These are phyloP conservation scores for Pharmacophagus antenor DNA, from an alignment of 2,888 invertebrate species.

Conservation along the genomic window DNA sequence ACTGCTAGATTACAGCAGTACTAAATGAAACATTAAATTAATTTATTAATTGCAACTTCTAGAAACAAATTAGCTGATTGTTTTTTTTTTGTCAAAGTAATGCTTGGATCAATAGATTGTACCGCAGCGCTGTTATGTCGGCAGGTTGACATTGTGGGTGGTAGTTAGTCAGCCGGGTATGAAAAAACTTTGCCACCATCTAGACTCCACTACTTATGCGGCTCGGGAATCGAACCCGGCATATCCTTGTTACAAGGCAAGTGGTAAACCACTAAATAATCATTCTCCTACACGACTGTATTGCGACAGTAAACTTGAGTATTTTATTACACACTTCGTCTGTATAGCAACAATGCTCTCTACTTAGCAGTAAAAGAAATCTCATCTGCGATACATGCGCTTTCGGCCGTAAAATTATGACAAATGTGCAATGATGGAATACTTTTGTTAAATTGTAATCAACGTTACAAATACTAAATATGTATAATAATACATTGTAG, in stretches of 20 bases:
- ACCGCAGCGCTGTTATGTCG: too few relatives aligned
- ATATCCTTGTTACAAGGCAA: not conserved
- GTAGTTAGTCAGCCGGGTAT: too few relatives aligned
- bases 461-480: not conserved
- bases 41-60: too few relatives aligned
- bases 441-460: constrained; percentile 13
- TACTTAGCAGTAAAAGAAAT: constrained; percentile 21
- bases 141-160: too few relatives aligned
- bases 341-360: constrained; percentile 21
- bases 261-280: too few relatives aligned
- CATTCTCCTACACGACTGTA: not conserved
- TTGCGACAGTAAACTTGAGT: constrained; percentile 12
- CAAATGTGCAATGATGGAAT: constrained; percentile 6
- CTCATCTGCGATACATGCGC: constrained; percentile 15
- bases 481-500: too few relatives aligned
- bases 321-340: constrained; percentile 12
- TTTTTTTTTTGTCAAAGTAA: too few relatives aligned
- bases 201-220: not conserved
- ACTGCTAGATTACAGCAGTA: too few relatives aligned
- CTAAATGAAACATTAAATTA: too few relatives aligned
- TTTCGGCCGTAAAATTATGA: constrained; percentile 26
- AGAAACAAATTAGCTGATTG: too few relatives aligned
- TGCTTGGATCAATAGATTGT: too few relatives aligned
- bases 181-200: too few relatives aligned
- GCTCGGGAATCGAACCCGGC: not conserved